phyloP scores from a whole-genome alignment of 2,888 invertebrate species.

The Synergus gifuensis region DNA sequence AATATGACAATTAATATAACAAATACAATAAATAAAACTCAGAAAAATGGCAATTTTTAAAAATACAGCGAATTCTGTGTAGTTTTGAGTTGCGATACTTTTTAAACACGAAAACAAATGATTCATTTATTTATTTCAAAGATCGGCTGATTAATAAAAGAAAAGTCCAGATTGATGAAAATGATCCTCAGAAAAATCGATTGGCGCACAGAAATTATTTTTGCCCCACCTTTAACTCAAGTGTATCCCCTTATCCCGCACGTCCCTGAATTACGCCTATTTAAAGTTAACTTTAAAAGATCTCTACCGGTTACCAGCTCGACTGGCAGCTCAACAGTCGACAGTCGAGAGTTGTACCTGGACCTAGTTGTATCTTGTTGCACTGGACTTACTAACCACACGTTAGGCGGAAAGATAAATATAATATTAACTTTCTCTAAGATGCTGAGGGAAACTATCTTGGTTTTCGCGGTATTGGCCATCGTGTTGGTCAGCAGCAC shows the following conservation, averaged over 20 bases:
- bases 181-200: too few species aligned
- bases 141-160: too few species aligned
- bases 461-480: constrained; percentile 64
- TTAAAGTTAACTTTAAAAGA: not conserved
- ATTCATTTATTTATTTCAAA: too few species aligned
- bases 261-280: not conserved
- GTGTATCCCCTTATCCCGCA: not conserved
- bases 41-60: too few species aligned
- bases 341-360: constrained; percentile 2
- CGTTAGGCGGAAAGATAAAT: not conserved
- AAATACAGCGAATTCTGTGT: too few species aligned
- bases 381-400: not conserved
- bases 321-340: not conserved
- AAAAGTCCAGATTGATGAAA: too few species aligned
- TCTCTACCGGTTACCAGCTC: not conserved
- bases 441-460: constrained; percentile 65
- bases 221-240: not conserved
- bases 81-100: too few species aligned
- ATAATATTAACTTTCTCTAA: constrained; percentile 63
- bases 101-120: too few species aligned
- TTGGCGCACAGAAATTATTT: too few species aligned
- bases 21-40: too few species aligned
- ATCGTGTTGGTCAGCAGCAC: constrained; percentile 61
- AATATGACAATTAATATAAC: too few species aligned
- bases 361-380: not conserved